These are phyloP conservation scores for Argya squamiceps DNA, from an alignment of 2,797 vertebrate species.

Conservation along the genomic window DNA sequence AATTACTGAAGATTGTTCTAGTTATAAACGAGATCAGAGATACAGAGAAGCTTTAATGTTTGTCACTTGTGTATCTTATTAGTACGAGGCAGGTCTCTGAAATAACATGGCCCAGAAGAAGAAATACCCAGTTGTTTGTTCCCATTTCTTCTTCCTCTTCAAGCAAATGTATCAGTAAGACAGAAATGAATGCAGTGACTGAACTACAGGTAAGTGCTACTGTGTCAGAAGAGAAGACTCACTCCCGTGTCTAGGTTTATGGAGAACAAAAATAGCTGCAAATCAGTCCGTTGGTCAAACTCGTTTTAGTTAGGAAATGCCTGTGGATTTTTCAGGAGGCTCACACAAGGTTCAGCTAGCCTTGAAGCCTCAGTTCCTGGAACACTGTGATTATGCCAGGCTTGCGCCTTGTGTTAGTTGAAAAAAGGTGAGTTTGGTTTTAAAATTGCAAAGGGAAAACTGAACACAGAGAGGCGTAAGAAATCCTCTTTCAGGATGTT, in stretches of 20 bases:
- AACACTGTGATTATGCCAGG: background rate
- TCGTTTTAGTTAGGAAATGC: background rate
- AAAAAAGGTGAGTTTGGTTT: background rate
- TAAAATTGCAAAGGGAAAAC: background rate
- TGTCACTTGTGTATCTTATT: background rate
- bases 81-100: background rate
- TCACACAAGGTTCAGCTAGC: background rate
- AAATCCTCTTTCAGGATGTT: background rate
- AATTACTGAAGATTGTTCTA: background rate
- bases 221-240: background rate
- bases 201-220: background rate
- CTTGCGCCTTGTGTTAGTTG: background rate
- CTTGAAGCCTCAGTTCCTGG: background rate
- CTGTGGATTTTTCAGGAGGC: background rate
- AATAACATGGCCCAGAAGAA: background rate
- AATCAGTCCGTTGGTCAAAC: fast-evolving
- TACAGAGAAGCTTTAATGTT: background rate
- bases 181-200: background rate
- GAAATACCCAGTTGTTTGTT: background rate
- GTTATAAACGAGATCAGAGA: background rate
- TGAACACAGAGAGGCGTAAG: background rate
- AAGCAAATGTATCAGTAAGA: background rate
- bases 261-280: background rate
- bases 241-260: background rate
- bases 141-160: background rate